Evolutionary conservation across 2,113 vertebrate genomes (phyloP).

Genomic region (Epinephelus moara): DNA sequence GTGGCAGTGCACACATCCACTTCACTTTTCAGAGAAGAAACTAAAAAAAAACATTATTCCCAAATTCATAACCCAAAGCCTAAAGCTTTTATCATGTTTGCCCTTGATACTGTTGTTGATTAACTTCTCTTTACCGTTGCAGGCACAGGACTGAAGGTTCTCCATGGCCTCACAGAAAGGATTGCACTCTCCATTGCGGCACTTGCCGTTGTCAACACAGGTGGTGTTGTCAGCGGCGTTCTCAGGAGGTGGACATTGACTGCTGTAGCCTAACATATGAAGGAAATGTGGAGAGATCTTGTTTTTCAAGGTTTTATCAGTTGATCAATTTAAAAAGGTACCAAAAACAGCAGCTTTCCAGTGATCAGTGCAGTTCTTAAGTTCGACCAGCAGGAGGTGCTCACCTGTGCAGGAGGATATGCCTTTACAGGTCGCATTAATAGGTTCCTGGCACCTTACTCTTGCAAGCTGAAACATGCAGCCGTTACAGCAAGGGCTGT

Average conservation of each 20-base stretch:
- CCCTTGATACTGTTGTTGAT: neutral
- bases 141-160: slow-evolving; percentile 90
- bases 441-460: slow-evolving; percentile 94
- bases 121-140: slow-evolving; percentile 86
- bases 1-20: neutral
- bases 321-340: neutral
- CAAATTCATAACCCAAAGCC: too few relatives aligned
- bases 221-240: slow-evolving; percentile 87
- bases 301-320: neutral
- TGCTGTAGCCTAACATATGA: slow-evolving; percentile 87
- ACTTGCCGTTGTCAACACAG: slow-evolving; percentile 94
- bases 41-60: neutral
- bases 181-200: slow-evolving; percentile 90
- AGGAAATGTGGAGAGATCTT: neutral
- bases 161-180: slow-evolving; percentile 93
- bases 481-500: slow-evolving; percentile 94
- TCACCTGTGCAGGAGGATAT: slow-evolving; percentile 93
- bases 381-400: slow-evolving; percentile 61
- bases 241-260: slow-evolving; percentile 91
- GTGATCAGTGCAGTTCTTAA: neutral
- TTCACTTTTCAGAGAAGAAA: neutral
- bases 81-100: neutral
- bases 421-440: slow-evolving; percentile 96
- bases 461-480: slow-evolving; percentile 90
- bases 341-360: neutral